Base-by-base conservation (phyloP, 2,888 invertebrate species). In the Deilephila porcellus region DNA sequence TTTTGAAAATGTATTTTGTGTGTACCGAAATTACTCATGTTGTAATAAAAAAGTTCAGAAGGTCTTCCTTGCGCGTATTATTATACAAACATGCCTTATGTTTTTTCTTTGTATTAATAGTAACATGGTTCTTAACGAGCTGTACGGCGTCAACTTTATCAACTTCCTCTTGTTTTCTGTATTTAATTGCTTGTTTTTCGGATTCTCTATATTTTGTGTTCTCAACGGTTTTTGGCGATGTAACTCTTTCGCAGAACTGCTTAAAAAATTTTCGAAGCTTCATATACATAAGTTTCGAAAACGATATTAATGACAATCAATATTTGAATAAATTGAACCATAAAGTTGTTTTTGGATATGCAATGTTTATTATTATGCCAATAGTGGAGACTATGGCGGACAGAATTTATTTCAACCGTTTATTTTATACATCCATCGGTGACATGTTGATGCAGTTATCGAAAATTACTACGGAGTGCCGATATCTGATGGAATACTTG, bases 1-100 rank as follows among this genome's bases (percentile, higher is more conserved):
- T 4, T 17, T 34, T 1, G 72, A 72, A 72, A 72, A 72, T 32
- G 56, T 72, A 1, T 6, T 72, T 1, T 72, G 64, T 20, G 37
- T 64, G 7, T 72, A 72, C 20, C 60, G 72, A 56, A 72, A 72
- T 56, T 56, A 52, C 14, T 56, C 19, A 11, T 29, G n/a, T 53
- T 72, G n/a, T 19, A 56, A 56, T 32, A 53, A 34, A 64, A 32
- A n/a, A 20, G 8, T 29, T 14, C 53, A 59, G 7, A 14, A 8
- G 32, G 19, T 64, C n/a, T 32, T 64, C 8, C 11, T 64, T 20
- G 1, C 32, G 1, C 64, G 72, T n/a, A 34, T 72, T 34, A 11
- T 64, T 56, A n/a, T 72, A 20, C 64, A 72, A 56, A 53, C 56
- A 7, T 34, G 25, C n/a, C 0, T 32, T 11, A 45, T 56, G 4